Base-by-base conservation (phyloP, 1,140 invertebrate species). In the Andricus grossulariae region DNA sequence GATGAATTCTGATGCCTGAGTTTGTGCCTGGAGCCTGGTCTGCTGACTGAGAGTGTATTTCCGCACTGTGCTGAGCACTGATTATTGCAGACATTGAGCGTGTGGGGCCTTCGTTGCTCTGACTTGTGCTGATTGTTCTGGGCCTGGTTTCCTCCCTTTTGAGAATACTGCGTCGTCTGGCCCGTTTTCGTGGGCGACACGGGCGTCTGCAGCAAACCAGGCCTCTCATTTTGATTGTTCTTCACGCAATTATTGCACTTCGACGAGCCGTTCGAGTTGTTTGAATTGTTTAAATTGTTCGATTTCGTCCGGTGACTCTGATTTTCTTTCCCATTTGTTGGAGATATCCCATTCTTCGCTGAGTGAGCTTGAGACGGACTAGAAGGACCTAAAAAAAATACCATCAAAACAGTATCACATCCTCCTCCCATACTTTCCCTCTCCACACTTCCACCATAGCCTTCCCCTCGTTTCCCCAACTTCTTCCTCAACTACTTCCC, bases 1-100 rank as follows among this genome's bases (percentile, higher is more conserved):
- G 93, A 94, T 19, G 93, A 94, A 79, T 94, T 93, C 84, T 94
- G 93, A 80, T 94, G 93, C 71, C 92, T 92, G 3, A 94, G 79
- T 80, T 93, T 93, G 77, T 92, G 90, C 18, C 92, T 88, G 13
- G 88, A 89, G 21, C 88, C 90, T 4, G 89, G 86, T 71, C 90
- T 88, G 80, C 84, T 87, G 3, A 93, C 92, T 6, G 89, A 91
- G 66, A 93, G 84, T 5, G 88, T 93, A 77, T 90, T 90, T 13
- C 91, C 88, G 78, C 92, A 93, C 55, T 93, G 91, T 32, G 89
- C 88, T 78, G 90, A 88, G 39, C 91, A 92, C 79, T 93, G 92
- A 84, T 92, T 93, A 76, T 90, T 91, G 66, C 90, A 91, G 7
- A 90, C 85, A 60, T 87, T 90, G 49, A 89, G 74, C 2, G 82